A percentile compares a stretch with the other conserved stretches of the same genome.
Conservation (phyloP, 2,113 vertebrate species). For the Pteruthius melanotis region DNA sequence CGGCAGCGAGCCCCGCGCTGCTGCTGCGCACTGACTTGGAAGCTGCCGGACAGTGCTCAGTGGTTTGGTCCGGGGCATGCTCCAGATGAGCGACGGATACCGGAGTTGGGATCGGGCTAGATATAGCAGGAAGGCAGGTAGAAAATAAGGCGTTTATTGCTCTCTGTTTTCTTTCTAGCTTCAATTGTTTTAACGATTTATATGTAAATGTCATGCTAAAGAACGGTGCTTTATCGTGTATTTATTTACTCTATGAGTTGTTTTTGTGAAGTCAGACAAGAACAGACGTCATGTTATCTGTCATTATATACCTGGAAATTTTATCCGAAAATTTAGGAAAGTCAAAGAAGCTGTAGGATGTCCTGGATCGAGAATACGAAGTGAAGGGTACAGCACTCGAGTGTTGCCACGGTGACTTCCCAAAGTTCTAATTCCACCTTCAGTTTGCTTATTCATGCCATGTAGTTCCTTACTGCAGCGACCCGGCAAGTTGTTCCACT, state of each 20-base stretch:
- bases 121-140: neutral
- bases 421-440: neutral
- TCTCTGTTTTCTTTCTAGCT: neutral
- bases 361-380: neutral
- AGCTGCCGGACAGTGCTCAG: accelerated
- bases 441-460: neutral
- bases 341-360: neutral
- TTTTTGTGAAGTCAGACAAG: neutral
- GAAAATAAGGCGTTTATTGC: neutral
- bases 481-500: neutral
- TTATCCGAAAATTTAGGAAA: neutral
- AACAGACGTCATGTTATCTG: neutral
- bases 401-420: neutral
- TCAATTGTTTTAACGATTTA: neutral
- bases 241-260: neutral
- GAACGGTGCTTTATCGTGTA: neutral
- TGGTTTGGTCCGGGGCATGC: neutral
- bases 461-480: neutral
- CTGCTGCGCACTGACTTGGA: accelerated
- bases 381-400: neutral
- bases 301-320: neutral
- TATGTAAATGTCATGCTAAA: neutral
- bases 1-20: neutral
- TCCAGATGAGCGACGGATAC: accelerated
- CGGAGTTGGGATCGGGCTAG: accelerated